phyloP scores from a whole-genome alignment of 2,888 invertebrate species.

The Octodonta nipae region DNA sequence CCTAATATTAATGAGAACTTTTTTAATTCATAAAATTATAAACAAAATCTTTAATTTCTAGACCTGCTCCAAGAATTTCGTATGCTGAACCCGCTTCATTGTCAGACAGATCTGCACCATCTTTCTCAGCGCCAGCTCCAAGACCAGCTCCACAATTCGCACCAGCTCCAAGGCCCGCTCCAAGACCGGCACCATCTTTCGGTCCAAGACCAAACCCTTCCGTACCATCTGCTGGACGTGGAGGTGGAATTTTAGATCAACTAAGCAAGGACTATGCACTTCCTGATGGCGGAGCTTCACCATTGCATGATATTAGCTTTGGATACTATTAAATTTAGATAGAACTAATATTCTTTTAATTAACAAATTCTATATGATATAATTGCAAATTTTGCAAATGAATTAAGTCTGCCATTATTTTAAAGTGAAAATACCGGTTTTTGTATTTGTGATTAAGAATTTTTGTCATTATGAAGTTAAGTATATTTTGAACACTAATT shows the following conservation, averaged over 20 bases:
- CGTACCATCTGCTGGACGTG: conserved; percentile 22
- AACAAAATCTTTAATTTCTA: no score
- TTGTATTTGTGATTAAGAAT: no score
- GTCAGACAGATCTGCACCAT: conserved; percentile 12
- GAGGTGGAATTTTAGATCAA: conserved; percentile 54
- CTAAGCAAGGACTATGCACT: conserved; percentile 68
- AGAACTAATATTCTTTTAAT: no score
- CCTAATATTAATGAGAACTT: no score
- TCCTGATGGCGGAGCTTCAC: conserved; percentile 52
- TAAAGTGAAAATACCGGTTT: no score
- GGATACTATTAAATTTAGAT: conserved; percentile 53
- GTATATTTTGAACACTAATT: no score
- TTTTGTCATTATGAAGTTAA: no score
- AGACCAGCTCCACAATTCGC: conserved; percentile 24
- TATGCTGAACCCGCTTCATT: conserved; percentile 21
- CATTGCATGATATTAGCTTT: conserved; percentile 71
- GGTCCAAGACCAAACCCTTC: conserved; percentile 23
- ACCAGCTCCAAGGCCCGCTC: conserved; percentile 24
- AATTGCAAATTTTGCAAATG: no score
- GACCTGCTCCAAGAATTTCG: conserved; percentile 20
- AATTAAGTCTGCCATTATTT: no score
- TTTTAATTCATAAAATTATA: no score
- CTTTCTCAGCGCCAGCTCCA: conserved; percentile 16
- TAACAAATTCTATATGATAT: no score
- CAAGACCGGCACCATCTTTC: conserved; percentile 17